Percentiles rank a stretch among this genome's conserved stretches.
Evolutionary conservation across 2,888 invertebrate genomes (phyloP).

Genomic region (Philereme transversata): DNA sequence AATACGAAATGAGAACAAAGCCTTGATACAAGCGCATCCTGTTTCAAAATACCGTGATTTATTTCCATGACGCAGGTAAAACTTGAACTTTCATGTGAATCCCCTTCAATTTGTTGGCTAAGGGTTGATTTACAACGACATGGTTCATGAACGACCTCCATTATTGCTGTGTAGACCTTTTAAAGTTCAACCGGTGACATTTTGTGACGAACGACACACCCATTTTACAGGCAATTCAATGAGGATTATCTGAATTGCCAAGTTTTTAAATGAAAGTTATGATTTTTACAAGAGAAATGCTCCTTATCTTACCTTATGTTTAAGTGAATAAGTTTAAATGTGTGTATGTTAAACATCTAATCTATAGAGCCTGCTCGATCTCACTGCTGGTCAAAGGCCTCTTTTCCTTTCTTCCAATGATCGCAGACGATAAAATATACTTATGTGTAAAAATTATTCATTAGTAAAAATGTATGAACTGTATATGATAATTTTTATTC

Average conservation of each 20-base stretch:
- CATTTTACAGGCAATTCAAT: constrained; percentile 59
- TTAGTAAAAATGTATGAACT: too few species aligned
- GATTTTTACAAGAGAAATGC: too few species aligned
- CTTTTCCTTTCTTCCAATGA: too few species aligned
- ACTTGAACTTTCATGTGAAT: constrained; percentile 66
- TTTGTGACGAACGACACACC: constrained; percentile 59
- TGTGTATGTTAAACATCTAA: too few species aligned
- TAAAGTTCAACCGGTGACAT: constrained; percentile 79
- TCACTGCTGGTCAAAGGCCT: too few species aligned
- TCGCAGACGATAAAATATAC: too few species aligned
- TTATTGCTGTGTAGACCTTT: constrained; percentile 62
- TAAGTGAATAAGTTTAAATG: too few species aligned
- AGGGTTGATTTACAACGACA: constrained; percentile 70
- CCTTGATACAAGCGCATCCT: constrained; percentile 29
- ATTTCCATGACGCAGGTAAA: constrained; percentile 41
- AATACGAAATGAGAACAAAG: constrained; percentile 19
- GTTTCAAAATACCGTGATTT: constrained; percentile 38
- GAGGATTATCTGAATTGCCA: constrained; percentile 41
- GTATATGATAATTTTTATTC: too few species aligned
- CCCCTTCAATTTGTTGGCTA: constrained; percentile 61
- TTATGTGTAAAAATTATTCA: too few species aligned
- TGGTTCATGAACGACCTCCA: constrained; percentile 66
- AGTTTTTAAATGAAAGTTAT: too few species aligned
- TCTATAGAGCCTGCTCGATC: too few species aligned
- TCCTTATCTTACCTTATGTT: too few species aligned